Conservation (phyloP, 2,113 vertebrate species). For the Dendropsophus ebraccatus region DNA sequence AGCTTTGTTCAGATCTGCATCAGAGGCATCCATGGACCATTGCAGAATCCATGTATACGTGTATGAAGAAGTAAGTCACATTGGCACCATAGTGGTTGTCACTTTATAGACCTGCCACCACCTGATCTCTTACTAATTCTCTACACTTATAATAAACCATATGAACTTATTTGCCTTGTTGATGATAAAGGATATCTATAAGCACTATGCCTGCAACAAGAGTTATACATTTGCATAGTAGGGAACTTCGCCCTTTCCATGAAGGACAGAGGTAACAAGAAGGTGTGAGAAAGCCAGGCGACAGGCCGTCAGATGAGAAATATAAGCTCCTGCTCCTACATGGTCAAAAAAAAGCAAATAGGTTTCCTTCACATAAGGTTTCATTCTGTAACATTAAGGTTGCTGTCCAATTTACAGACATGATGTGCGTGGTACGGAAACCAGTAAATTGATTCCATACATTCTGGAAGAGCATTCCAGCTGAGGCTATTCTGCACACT, state of each 20-base stretch:
- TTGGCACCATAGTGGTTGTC: no score
- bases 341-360: not conserved
- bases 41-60: no score
- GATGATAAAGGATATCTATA: not conserved
- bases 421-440: conserved; percentile 57
- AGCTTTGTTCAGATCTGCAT: no score
- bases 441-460: conserved; percentile 55
- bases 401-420: conserved; percentile 52
- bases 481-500: not conserved
- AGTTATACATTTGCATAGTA: not conserved
- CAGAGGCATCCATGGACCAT: no score
- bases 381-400: conserved; percentile 47
- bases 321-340: conserved; percentile 3
- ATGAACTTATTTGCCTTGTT: not conserved
- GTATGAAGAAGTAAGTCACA: no score
- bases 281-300: not conserved
- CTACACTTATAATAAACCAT: not conserved
- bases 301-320: not conserved
- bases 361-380: conserved; percentile 29
- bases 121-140: no score
- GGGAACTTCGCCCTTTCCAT: not conserved
- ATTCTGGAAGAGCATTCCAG: conserved; percentile 8
- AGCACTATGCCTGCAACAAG: not conserved
- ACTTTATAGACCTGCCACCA: no score
- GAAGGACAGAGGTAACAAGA: not conserved